Percentiles rank a stretch among this genome's conserved stretches.
Conservation (phyloP, 1,140 invertebrate genomes). For the Sminthurinus signatus region DNA sequence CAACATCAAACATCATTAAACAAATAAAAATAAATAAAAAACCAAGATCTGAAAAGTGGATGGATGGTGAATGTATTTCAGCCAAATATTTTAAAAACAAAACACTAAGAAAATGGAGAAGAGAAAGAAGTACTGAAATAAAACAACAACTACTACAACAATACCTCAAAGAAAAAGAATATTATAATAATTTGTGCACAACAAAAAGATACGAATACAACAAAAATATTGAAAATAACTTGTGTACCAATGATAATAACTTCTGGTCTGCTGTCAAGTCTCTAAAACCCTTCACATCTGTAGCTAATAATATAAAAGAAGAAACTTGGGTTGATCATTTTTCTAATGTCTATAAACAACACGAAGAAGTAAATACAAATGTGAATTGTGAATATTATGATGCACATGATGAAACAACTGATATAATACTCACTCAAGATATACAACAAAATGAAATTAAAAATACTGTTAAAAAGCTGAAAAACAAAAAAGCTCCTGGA, state of each 20-base stretch:
- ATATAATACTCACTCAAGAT: background rate
- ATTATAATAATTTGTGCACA: background rate
- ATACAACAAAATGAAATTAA: background rate
- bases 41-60: too few species aligned
- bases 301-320: background rate
- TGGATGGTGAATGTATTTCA: too few species aligned
- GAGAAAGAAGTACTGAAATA: background rate
- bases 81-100: background rate
- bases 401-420: too few species aligned
- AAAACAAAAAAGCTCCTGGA: slow-evolving; percentile 3
- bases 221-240: background rate
- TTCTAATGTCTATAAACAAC: too few species aligned
- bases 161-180: background rate
- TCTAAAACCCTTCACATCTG: background rate
- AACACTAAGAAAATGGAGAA: background rate
- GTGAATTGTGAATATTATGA: too few species aligned
- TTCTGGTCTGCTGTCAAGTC: background rate
- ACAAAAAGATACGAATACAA: background rate
- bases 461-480: background rate
- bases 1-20: too few species aligned
- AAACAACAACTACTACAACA: background rate
- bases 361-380: too few species aligned
- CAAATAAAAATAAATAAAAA: too few species aligned
- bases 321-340: too few species aligned
- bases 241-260: background rate